Evolutionary conservation across 2,113 vertebrate genomes (phyloP), one percentile per base, ranked within the genome.

Genomic region (Nothobranchius kuhntae): DNA sequence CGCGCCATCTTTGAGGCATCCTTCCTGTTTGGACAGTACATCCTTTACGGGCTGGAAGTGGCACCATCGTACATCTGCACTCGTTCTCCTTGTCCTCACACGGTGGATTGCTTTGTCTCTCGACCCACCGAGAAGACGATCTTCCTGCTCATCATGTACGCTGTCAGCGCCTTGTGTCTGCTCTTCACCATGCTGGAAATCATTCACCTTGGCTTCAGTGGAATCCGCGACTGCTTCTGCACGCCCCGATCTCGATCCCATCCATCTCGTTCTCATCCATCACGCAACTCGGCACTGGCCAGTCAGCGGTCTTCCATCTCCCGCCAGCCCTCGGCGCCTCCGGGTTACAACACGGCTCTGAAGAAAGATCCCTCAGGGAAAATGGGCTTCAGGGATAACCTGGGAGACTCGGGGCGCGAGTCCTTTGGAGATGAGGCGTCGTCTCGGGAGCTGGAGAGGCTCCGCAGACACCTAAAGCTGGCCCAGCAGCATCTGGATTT

Each of bases 101-200:
- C 90, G 0, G 94, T 97, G 6, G 95, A 97, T 63, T 97, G 96
- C 84, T 96, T 96, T 2, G 91, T 97, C 46, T 97, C 96, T 0
- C 94, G 96, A 0, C 95, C 96, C 30, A 97, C 96, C 0, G 96
- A 97, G 86, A 97, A 97, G 71, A 96, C 95, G 1, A 96, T 96
- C 84, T 97, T 97, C 82, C 91, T 96, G 63, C 89, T 94, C 52
- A 91, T 96, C 68, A 97, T 97, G 96, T 97, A 97, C 0, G 94
- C 83, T 0, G 95, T 96, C 73, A 96, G 95, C 0, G 84, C 86
- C 30, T 88, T 97, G 54, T 97, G 96, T 70, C 90, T 97, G 69
- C 86, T 95, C 58, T 94, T 97, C 65, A 96, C 95, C 7, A 2
- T 95, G 51, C 82, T 95, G 0, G 95, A 97, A 85, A 95, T 96